A percentile compares a stretch with the other conserved stretches of the same genome.
These are phyloP conservation scores for Melieria omissa DNA, from an alignment of 2,888 invertebrate genomes.

Conservation along the genomic window DNA sequence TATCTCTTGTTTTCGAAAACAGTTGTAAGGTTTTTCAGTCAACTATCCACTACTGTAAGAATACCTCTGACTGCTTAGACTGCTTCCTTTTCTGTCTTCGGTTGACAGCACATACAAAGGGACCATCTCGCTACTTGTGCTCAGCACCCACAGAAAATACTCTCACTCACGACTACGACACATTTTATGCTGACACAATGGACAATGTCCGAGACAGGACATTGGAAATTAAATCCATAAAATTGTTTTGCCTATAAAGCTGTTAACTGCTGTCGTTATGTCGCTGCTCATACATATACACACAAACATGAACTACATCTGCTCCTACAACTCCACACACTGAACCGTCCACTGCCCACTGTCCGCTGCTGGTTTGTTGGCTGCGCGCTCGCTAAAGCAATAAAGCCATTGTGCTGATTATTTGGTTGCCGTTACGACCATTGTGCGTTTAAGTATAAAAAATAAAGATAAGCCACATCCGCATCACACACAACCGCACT, in stretches of 20 bases:
- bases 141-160: background rate
- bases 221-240: slow-evolving; percentile 63
- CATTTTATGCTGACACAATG: slow-evolving; percentile 42
- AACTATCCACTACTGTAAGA: too few relatives aligned
- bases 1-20: too few relatives aligned
- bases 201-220: slow-evolving; percentile 52
- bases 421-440: slow-evolving; percentile 47
- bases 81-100: too few relatives aligned
- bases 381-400: slow-evolving; percentile 43
- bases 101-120: too few relatives aligned
- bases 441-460: slow-evolving; percentile 61
- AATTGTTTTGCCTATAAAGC: slow-evolving; percentile 50
- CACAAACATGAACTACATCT: too few relatives aligned
- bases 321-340: too few relatives aligned
- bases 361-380: slow-evolving; percentile 18
- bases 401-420: slow-evolving; percentile 56
- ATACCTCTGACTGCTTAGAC: too few relatives aligned
- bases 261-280: slow-evolving; percentile 35
- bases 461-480: slow-evolving; percentile 59
- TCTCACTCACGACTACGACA: slow-evolving; percentile 12
- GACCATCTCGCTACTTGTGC: too few relatives aligned
- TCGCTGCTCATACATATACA: background rate
- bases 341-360: slow-evolving; percentile 10
- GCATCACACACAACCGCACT: slow-evolving; percentile 25
- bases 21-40: too few relatives aligned